Evolutionary conservation across 2,888 invertebrate species (phyloP), one percentile per base, ranked within the genome.

Genomic region (Eledone cirrhosa): DNA sequence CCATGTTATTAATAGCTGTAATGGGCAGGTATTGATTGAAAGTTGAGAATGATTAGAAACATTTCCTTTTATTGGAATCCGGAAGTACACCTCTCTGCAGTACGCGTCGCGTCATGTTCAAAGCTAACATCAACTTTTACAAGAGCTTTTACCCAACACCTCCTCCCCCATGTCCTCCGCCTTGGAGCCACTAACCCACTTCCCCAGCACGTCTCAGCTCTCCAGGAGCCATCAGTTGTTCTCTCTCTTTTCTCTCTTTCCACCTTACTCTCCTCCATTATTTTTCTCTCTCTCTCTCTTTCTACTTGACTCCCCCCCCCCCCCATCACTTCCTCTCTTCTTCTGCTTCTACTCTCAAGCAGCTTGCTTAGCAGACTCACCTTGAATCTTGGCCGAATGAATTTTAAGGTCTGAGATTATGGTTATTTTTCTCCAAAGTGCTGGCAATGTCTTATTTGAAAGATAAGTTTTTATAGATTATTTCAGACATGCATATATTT

Each of bases 61-160:
- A 14, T 29, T 67, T 67, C 19, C 31, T 67, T 67, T 29, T 29
- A 67, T 67, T 67, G 67, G 31, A 67, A 67, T 67, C 67, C 29
- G 67, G 67, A 29, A 67, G 22, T 22, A 27, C 29, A 22, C 65
- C 65, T 22, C 29, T 31, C 41, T 41, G 41, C 41, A 41, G 41
- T 41, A 11, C 41, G 41, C 41, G 41, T 41, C 41, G 41, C 41
- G 41, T 41, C 41, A 41, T 41, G 41, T 41, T 41, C 41, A 41
- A 41, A 41, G 41, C 41, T 41, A 41, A 41, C 41, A 41, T 41
- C 41, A 41, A 41, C 41, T 41, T 41, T 41, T 41, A 41, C 41
- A 41, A 41, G 41, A 41, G 41, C 41, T 41, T 41, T 41, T 11
- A 0, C 29, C 27, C 14, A 4, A 4, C n/a, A n/a, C 27, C 29